These are phyloP conservation scores for Pseudoips prasinana DNA, from an alignment of 2,888 invertebrate genomes.

Conservation along the genomic window DNA sequence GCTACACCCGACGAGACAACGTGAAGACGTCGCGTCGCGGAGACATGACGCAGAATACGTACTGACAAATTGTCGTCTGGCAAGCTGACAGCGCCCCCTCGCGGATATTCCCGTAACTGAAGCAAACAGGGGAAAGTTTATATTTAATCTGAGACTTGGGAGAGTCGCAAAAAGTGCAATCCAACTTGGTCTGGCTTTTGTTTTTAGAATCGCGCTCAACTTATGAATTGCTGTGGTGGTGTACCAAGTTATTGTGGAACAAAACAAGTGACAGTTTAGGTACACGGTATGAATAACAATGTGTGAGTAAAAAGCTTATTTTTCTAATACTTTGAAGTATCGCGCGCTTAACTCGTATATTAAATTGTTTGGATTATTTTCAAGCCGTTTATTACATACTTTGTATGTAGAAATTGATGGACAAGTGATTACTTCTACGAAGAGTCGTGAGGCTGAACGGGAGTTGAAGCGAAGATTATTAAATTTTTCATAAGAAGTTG, in stretches of 20 bases:
- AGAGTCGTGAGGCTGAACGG: no score
- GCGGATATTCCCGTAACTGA: conserved; percentile 50
- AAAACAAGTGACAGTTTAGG: neutral
- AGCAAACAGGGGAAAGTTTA: conserved; percentile 51
- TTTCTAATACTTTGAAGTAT: no score
- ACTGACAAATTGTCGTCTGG: conserved; percentile 53
- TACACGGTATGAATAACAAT: no score
- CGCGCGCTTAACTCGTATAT: no score
- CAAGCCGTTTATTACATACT: no score
- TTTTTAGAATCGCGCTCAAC: conserved; percentile 32
- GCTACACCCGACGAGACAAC: conserved; percentile 19
- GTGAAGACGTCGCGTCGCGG: conserved; percentile 22
- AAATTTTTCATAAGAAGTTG: no score
- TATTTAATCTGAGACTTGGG: conserved; percentile 57
- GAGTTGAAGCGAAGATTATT: no score
- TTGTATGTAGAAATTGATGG: no score
- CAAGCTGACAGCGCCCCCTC: conserved; percentile 36
- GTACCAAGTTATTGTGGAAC: conserved; percentile 6
- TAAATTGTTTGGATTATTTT: no score
- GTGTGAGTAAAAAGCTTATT: no score
- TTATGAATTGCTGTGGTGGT: conserved; percentile 20
- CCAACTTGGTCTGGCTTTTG: conserved; percentile 39
- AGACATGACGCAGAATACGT: conserved; percentile 28
- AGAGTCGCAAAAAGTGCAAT: conserved; percentile 47
- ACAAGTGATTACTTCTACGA: no score